These are phyloP conservation scores for Pterocles burchelli DNA, from an alignment of 2,113 vertebrate species.

Conservation along the genomic window DNA sequence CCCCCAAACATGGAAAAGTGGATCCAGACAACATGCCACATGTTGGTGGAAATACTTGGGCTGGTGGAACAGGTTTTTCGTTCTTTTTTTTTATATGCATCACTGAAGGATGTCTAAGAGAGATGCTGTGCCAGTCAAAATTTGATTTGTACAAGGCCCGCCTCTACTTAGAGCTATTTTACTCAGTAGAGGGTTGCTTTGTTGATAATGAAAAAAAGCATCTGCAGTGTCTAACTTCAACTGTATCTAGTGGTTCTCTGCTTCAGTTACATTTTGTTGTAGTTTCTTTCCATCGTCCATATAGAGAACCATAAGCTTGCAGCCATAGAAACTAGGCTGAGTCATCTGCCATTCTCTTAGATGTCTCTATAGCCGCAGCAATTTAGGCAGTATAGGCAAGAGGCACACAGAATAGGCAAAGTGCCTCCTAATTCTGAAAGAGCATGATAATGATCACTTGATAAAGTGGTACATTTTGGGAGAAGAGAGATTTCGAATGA, in stretches of 20 bases:
- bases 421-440: not conserved
- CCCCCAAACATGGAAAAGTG: constrained; percentile 92
- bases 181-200: not conserved
- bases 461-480: not conserved
- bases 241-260: not conserved
- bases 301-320: not conserved
- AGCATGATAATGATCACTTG: not conserved
- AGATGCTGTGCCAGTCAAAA: not conserved
- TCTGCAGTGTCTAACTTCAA: not conserved
- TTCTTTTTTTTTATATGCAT: not conserved
- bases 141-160: not conserved
- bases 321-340: not conserved
- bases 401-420: not conserved
- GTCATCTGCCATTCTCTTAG: not conserved
- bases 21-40: constrained; percentile 88
- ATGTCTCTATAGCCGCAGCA: not conserved
- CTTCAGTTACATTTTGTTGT: not conserved
- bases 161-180: not conserved
- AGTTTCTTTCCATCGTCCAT: not conserved
- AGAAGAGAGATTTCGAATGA: not conserved
- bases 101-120: not conserved
- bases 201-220: not conserved
- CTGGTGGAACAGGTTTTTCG: constrained; percentile 91
- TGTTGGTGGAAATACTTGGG: constrained; percentile 94
- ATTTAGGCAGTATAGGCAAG: not conserved